Evolutionary conservation across 2,113 vertebrate species (phyloP).

Genomic region (Anthoscopus minutus): DNA sequence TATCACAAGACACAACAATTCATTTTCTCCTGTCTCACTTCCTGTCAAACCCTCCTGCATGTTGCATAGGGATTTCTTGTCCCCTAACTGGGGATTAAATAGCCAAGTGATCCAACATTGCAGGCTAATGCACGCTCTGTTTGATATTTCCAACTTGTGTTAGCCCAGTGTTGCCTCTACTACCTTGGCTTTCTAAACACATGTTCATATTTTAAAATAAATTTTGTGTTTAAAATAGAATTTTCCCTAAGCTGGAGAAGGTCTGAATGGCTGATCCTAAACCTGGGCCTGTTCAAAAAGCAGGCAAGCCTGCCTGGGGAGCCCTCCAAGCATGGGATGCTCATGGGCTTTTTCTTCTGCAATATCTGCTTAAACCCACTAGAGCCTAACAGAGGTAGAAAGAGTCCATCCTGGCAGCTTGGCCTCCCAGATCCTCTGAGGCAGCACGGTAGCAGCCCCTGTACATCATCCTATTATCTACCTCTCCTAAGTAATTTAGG

Average conservation of each 20-base stretch:
- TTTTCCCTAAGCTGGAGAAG: not conserved
- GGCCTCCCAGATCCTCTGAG: fast-evolving
- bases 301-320: not conserved
- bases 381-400: not conserved
- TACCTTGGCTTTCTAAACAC: not conserved
- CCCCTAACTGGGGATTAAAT: not conserved
- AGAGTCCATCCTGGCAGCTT: not conserved
- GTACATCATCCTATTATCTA: not conserved
- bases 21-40: slow-evolving; percentile 10
- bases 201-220: not conserved
- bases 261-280: not conserved
- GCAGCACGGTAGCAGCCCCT: not conserved
- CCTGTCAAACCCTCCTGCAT: not conserved
- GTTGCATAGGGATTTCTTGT: not conserved
- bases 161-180: fast-evolving
- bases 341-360: not conserved
- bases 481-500: not conserved
- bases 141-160: not conserved
- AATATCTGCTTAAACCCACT: not conserved
- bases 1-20: slow-evolving; percentile 28
- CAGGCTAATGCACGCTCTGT: not conserved
- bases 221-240: not conserved
- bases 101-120: not conserved
- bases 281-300: not conserved
- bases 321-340: not conserved